Conservation (phyloP, 2,113 vertebrate species). For the Cyphomyrus plagiostoma region DNA sequence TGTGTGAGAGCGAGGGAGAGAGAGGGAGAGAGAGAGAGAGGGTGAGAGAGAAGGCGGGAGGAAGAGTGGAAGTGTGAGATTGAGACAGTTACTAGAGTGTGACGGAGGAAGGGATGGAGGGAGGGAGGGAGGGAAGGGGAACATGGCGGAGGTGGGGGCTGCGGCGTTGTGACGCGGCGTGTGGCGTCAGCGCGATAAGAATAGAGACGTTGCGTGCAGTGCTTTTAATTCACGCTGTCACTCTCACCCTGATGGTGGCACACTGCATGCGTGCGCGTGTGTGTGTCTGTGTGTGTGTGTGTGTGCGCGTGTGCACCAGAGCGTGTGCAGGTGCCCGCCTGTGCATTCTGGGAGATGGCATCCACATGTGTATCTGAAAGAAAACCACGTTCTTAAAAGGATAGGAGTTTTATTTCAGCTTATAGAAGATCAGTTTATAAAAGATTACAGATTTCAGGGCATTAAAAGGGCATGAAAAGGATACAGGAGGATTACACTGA, state of each 20-base stretch:
- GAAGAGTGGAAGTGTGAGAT: conserved; percentile 46
- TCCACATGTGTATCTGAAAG: background rate
- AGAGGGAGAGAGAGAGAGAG: conserved; percentile 19
- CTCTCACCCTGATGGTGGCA: conserved; percentile 59
- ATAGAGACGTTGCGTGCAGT: conserved; percentile 68
- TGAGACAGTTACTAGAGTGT: conserved; percentile 62
- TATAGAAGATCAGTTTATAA: background rate
- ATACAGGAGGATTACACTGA: background rate
- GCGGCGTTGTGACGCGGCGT: conserved; percentile 64
- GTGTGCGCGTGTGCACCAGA: conserved; percentile 27
- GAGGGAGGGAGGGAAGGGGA: conserved; percentile 53
- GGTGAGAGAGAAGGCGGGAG: conserved; percentile 8
- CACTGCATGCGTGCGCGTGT: conserved; percentile 29
- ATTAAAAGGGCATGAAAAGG: background rate
- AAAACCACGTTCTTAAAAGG: background rate
- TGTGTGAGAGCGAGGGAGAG: background rate
- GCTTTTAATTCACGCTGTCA: conserved; percentile 41
- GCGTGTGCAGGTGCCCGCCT: background rate
- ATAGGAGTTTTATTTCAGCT: background rate
- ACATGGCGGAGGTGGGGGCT: conserved; percentile 58
- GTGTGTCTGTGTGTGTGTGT: conserved; percentile 21
- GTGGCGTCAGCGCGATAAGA: conserved; percentile 72
- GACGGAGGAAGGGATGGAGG: conserved; percentile 39
- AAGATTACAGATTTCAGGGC: background rate
- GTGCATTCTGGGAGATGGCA: background rate